A percentile compares a stretch with the other conserved stretches of the same genome.
phyloP scores from a whole-genome alignment of 2,888 invertebrate genomes.

The Orchesella flavescens region DNA sequence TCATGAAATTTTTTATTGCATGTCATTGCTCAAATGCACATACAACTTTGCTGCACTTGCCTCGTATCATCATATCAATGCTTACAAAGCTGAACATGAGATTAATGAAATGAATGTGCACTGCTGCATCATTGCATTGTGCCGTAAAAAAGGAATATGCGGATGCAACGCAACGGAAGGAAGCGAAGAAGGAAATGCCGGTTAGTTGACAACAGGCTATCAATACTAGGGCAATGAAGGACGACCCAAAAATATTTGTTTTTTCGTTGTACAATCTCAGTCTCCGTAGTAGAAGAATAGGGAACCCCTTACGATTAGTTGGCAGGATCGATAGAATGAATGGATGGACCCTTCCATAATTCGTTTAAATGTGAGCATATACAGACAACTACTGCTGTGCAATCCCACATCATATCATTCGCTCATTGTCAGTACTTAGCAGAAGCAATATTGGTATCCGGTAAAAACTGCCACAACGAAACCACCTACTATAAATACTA shows the following conservation, averaged over 20 bases:
- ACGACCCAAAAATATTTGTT: neutral
- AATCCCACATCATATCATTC: neutral
- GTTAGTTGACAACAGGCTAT: conserved; percentile 46
- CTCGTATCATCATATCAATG: conserved; percentile 27
- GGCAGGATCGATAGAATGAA: neutral
- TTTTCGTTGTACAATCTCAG: no score
- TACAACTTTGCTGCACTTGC: neutral
- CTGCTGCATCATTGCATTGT: neutral
- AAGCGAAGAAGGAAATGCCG: conserved; percentile 42
- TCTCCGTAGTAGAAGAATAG: neutral
- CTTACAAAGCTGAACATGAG: neutral
- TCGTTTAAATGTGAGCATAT: no score
- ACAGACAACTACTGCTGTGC: no score
- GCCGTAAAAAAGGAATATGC: neutral
- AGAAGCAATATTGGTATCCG: no score
- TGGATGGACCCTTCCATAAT: conserved; percentile 16
- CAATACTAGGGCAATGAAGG: conserved; percentile 27
- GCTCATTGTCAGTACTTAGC: no score
- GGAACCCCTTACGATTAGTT: neutral
- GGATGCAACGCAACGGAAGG: conserved; percentile 40
- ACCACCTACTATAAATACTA: no score
- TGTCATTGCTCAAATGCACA: no score
- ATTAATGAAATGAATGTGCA: conserved; percentile 28
- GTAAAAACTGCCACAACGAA: no score
- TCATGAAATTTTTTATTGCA: no score